phyloP scores from a whole-genome alignment of 2,888 invertebrate species.

The Chesias legatella region DNA sequence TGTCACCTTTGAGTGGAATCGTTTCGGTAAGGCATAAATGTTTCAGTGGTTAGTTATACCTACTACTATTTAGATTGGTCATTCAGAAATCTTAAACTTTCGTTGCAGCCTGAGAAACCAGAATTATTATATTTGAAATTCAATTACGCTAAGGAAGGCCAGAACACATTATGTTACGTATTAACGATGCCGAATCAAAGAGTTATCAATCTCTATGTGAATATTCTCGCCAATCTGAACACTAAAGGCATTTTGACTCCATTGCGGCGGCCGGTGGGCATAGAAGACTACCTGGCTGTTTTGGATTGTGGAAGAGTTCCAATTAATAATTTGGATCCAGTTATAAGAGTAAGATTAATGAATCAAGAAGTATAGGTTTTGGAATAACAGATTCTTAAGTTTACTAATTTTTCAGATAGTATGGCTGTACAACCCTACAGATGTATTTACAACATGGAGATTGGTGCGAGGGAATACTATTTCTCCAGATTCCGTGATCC shows the following conservation, averaged over 20 bases:
- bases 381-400: background rate
- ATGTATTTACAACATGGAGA: slow-evolving; percentile 70
- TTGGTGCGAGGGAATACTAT: slow-evolving; percentile 56
- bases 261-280: slow-evolving; percentile 45
- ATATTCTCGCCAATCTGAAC: slow-evolving; percentile 49
- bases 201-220: slow-evolving; percentile 46
- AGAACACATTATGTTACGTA: slow-evolving; percentile 56
- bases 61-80: background rate
- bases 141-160: slow-evolving; percentile 50
- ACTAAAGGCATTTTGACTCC: slow-evolving; percentile 55
- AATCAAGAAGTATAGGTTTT: too few species aligned
- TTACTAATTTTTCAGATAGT: slow-evolving; percentile 47
- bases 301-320: slow-evolving; percentile 70
- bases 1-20: slow-evolving; percentile 54
- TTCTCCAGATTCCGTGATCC: slow-evolving; percentile 47
- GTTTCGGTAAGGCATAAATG: slow-evolving; percentile 46
- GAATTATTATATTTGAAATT: slow-evolving; percentile 51
- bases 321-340: slow-evolving; percentile 72
- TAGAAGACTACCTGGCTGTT: slow-evolving; percentile 49
- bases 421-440: slow-evolving; percentile 72
- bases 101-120: slow-evolving; percentile 54
- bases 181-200: slow-evolving; percentile 65
- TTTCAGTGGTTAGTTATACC: too few species aligned
- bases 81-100: background rate
- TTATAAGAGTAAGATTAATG: slow-evolving; percentile 55